Evolutionary conservation across 2,888 invertebrate species (phyloP).

Genomic region (Galerucella calmariensis): DNA sequence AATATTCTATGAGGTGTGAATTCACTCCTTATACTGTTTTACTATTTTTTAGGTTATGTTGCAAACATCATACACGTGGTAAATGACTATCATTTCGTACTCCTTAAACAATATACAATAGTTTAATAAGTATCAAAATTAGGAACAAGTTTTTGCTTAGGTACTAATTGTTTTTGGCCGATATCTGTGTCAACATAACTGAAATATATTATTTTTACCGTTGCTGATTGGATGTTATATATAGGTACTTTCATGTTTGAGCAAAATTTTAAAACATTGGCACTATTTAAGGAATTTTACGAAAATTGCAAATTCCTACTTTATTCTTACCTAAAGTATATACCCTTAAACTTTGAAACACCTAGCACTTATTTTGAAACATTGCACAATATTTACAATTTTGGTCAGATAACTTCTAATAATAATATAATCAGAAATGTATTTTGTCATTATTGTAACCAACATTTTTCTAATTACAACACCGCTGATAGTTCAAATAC

Average conservation of each 20-base stretch:
- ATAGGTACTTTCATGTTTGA: conserved; percentile 14
- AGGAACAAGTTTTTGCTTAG: no score
- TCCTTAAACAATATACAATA: no score
- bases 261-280: conserved; percentile 18
- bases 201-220: background rate
- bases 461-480: background rate
- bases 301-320: conserved; percentile 15
- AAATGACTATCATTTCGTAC: no score
- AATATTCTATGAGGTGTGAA: no score
- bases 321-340: background rate
- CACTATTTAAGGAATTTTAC: conserved; percentile 12
- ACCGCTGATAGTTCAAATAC: no score
- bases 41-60: no score
- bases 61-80: no score
- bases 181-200: background rate
- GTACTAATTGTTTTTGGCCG: no score
- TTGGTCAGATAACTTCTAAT: background rate
- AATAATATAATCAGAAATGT: background rate
- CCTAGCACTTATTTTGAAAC: background rate
- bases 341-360: conserved; percentile 1
- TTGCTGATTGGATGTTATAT: conserved; percentile 3
- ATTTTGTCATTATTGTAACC: no score
- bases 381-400: conserved; percentile 4
- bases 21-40: no score
- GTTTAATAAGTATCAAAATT: no score